Evolutionary conservation across 2,113 vertebrate species (phyloP).

Genomic region (human): DNA sequence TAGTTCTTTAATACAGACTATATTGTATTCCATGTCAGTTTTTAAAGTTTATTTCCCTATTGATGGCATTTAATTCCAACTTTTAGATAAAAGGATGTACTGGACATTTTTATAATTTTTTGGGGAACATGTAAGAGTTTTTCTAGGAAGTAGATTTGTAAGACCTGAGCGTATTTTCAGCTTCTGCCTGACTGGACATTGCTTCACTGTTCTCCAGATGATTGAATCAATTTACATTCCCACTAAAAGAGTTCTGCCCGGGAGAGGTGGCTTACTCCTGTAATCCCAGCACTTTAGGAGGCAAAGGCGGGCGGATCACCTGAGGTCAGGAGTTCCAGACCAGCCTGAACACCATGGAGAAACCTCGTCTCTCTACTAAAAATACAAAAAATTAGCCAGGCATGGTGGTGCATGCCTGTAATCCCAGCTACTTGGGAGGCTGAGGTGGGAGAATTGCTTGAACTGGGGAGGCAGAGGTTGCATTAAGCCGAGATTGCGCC

Average conservation of each 20-base stretch:
- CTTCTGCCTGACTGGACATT: background rate
- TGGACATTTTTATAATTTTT: background rate
- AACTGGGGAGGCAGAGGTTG: too few relatives aligned
- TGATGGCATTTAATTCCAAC: background rate
- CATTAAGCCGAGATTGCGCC: too few relatives aligned
- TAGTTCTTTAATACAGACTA: background rate
- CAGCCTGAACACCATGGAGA: too few relatives aligned
- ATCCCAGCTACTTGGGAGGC: too few relatives aligned
- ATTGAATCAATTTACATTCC: background rate
- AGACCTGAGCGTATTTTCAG: background rate
- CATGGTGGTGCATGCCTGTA: too few relatives aligned
- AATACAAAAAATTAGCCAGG: too few relatives aligned
- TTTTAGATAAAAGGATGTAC: background rate
- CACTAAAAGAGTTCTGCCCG: background rate
- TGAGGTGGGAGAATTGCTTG: too few relatives aligned
- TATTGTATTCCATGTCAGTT: background rate
- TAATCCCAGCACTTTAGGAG: too few relatives aligned
- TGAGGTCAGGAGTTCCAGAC: too few relatives aligned
- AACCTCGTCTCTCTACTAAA: too few relatives aligned
- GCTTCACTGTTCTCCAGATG: background rate
- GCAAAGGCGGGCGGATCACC: too few relatives aligned
- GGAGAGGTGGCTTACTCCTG: too few relatives aligned
- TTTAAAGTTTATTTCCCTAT: background rate
- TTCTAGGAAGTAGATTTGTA: background rate
- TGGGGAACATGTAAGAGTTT: background rate